Evolutionary conservation across 2,797 vertebrate species (phyloP).

Genomic region (Simalia tracyae): DNA sequence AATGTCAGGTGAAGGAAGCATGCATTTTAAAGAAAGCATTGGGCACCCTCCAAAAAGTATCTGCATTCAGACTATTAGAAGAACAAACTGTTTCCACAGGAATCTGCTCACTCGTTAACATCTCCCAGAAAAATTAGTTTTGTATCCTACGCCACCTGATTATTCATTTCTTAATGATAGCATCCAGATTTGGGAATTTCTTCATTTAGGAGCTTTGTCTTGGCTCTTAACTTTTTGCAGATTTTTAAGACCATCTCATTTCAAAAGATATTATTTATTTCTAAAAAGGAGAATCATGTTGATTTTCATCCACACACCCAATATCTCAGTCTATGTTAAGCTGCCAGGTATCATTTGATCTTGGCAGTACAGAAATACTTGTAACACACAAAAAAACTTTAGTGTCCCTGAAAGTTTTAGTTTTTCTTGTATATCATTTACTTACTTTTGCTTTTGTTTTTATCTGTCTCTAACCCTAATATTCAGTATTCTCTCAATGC

Average conservation of each 20-base stretch:
- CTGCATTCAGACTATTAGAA: not conserved
- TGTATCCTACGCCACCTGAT: not conserved
- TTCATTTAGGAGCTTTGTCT: not conserved
- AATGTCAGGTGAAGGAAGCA: not conserved
- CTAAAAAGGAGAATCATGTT: not conserved
- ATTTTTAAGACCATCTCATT: not conserved
- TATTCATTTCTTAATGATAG: not conserved
- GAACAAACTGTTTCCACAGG: not conserved
- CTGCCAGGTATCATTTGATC: not conserved
- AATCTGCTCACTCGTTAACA: not conserved
- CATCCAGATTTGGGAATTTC: not conserved
- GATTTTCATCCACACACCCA: not conserved
- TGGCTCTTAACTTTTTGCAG: not conserved
- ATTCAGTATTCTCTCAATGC: not conserved
- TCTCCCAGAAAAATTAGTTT: not conserved
- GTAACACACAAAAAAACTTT: not conserved
- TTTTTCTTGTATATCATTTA: not conserved
- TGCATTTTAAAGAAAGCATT: not conserved
- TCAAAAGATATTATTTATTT: not conserved
- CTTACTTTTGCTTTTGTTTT: not conserved
- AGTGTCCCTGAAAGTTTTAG: not conserved
- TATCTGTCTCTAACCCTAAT: not conserved
- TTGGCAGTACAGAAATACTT: not conserved
- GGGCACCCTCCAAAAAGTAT: not conserved
- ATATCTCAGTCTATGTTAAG: not conserved